Conservation (phyloP, 2,888 invertebrate species). For the Ichneumoninae sp. region DNA sequence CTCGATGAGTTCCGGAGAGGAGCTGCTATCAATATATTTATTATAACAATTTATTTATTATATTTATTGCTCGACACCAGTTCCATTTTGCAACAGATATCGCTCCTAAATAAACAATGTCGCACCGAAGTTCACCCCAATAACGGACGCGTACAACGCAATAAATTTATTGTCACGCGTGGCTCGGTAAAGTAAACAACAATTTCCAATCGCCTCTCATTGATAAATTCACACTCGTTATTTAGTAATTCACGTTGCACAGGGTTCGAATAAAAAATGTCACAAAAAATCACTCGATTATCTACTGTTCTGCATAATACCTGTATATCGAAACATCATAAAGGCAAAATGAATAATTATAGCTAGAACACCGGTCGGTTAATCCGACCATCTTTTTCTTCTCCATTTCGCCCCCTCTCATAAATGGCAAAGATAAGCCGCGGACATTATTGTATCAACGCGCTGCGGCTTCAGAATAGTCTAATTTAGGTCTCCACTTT, state of each 20-base stretch:
- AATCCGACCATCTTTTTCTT: no score
- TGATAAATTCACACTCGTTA: background rate
- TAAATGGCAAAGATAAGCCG: no score
- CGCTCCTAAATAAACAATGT: background rate
- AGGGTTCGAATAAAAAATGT: background rate
- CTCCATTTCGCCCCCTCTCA: no score
- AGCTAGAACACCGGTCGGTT: no score
- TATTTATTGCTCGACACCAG: background rate
- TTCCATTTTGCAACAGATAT: background rate
- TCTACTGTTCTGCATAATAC: no score
- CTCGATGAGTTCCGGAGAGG: no score
- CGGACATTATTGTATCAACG: no score
- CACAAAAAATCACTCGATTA: background rate
- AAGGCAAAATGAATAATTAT: no score
- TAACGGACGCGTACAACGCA: background rate
- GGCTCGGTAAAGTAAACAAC: background rate
- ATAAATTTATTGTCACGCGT: background rate
- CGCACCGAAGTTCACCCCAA: background rate
- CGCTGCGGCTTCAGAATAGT: no score
- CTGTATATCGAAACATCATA: no score
- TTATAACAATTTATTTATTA: background rate
- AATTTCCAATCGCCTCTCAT: background rate
- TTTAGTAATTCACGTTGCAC: background rate
- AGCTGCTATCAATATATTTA: background rate
- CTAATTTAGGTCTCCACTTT: no score